Base-by-base conservation (phyloP, 1,140 invertebrate species). In the Meloidogyne hapla region DNA sequence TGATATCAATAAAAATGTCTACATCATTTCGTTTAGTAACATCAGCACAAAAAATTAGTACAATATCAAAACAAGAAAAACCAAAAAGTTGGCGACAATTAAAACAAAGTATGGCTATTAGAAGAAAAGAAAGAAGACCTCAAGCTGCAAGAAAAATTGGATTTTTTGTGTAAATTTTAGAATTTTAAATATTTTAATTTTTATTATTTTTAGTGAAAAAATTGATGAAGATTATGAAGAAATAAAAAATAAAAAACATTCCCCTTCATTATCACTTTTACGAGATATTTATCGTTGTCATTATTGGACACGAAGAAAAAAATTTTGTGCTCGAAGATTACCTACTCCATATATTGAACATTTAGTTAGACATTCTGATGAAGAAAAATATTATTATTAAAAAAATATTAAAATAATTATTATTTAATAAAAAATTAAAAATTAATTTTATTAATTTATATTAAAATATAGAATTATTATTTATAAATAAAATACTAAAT, bases 281-380 rank as follows among this genome's bases (percentile, higher is more conserved):
- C 42, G 42, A 18, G 45, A 56, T 23, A 66, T 38, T 38, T 78
- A 78, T 61, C 56, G 56, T 21, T 40, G 15, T 63, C 40, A 73
- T 38, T 73, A 61, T 63, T 45, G 23, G 66, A 40, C 38, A 42
- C 69, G 80, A 18, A 38, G 62, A 42, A 40, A 21, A 12, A 68
- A 75, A 13, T 80, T 80, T 42, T 62, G 56, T 9, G 78, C 80
- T 2, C 70, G 77, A 2, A 18, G 78, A 28, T 78, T 67, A 40
- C 78, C 78, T 15, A 56, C 69, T n/a, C 25, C 61, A 5, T 79
- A 79, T 28, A 75, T 79, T 40, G 78, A 79, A 23, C 78, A 79
- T 80, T 66, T 79, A 23, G 78, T 79, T 40, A 80, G n/a, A n/a
- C 6, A 56, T 56, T 56, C 48, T 8, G n/a, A 2, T 6, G n/a